A percentile compares a stretch with the other conserved stretches of the same genome.
These are phyloP conservation scores for Melitaea athalia DNA, from an alignment of 2,888 invertebrate genomes.

Conservation along the genomic window DNA sequence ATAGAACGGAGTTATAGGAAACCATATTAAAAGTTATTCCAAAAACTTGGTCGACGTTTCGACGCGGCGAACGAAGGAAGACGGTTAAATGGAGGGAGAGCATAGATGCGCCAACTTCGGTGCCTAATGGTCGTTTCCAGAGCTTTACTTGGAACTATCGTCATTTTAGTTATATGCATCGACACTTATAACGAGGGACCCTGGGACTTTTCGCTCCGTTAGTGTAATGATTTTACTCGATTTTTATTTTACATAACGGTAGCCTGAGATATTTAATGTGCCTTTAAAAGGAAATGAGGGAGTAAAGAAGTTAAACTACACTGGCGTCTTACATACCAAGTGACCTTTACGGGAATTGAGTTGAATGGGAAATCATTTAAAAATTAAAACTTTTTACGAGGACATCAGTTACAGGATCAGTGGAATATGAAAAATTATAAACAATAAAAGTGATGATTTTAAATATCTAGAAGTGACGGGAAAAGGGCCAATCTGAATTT, in stretches of 20 bases:
- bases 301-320: slow-evolving; percentile 33
- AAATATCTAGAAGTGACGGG: slow-evolving; percentile 19
- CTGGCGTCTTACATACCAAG: slow-evolving; percentile 35
- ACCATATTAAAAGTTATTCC: slow-evolving; percentile 61
- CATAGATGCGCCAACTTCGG: slow-evolving; percentile 48
- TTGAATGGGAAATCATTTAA: slow-evolving; percentile 20
- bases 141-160: slow-evolving; percentile 41
- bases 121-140: slow-evolving; percentile 40
- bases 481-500: slow-evolving; percentile 40
- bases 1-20: slow-evolving; percentile 51
- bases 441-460: background rate
- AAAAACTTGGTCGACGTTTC: slow-evolving; percentile 47
- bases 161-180: slow-evolving; percentile 40
- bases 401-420: too few relatives aligned
- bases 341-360: slow-evolving; percentile 36
- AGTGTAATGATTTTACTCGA: slow-evolving; percentile 38
- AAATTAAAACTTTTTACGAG: background rate
- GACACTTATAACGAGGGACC: slow-evolving; percentile 32
- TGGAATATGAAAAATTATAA: background rate
- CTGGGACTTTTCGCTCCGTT: slow-evolving; percentile 31
- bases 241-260: slow-evolving; percentile 38
- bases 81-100: slow-evolving; percentile 45
- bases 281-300: slow-evolving; percentile 35
- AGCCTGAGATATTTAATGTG: slow-evolving; percentile 35
- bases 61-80: slow-evolving; percentile 36